Base-by-base conservation (phyloP, 2,113 vertebrate genomes). In the Zosterops hypoxanthus region DNA sequence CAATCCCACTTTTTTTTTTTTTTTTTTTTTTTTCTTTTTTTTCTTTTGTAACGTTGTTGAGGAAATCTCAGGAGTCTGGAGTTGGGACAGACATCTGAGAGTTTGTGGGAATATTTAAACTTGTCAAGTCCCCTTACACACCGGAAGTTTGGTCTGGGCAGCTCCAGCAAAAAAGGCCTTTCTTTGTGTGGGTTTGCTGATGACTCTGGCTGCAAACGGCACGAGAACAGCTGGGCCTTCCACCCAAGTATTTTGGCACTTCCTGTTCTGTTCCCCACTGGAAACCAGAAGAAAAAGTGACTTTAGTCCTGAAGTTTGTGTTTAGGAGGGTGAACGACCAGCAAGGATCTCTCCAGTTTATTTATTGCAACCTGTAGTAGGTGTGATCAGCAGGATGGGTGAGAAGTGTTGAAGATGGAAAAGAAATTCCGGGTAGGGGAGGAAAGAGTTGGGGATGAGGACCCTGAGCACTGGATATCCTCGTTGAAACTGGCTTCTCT, bases 81-180 rank as follows among this genome's bases (percentile, higher is more conserved):
- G 28, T 3, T 26, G 33, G 25, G 72, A 69, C 25, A 29, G 57
- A 17, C 21, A 5, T 14, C 26, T 17, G 21, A 29, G 70, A 85
- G 41, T 61, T 25, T 20, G 56, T 39, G 25, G 44, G 11, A 52
- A 29, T 42, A 21, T n/a, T 55, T 33, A 3, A 85, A 87, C 20
- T 64, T 44, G 14, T 36, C 65, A 59, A 59, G 2, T 29, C 20
- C 36, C 28, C 5, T 70, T 29, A 14, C 4, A 2, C 0, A 1
- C 28, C 22, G 25, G 56, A 83, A 63, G 31, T 71, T 53, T 19
- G 76, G 47, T 47, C 76, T 59, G 64, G 49, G 53, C 36, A 39
- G 42, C 57, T 60, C 21, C 3, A 89, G 93, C 55, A 87, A 91
- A 95, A 94, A 94, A 77, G 78, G 82, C 50, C 64, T 94, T 90